These are phyloP conservation scores for Drosophila ficusphila DNA, from an alignment of 1,140 invertebrate genomes.

Conservation along the genomic window DNA sequence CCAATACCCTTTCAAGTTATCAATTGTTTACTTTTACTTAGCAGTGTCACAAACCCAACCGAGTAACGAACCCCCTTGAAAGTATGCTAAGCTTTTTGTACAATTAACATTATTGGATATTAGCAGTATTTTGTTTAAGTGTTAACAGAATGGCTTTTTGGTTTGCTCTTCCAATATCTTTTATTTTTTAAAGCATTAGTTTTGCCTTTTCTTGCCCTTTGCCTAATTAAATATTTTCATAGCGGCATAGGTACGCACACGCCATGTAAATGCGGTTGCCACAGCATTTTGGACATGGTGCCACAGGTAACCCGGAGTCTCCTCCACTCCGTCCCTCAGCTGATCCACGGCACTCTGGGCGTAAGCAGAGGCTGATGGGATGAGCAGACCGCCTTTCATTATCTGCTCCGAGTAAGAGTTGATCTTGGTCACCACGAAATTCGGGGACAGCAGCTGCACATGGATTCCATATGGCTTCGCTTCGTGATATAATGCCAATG, in stretches of 20 bases:
- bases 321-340: slow-evolving; percentile 89
- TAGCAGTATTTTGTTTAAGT: no score
- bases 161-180: no score
- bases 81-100: background rate
- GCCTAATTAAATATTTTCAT: slow-evolving; percentile 36
- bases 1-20: background rate
- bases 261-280: slow-evolving; percentile 23
- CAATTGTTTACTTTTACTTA: background rate
- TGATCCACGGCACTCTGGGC: slow-evolving; percentile 91
- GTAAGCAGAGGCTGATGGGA: slow-evolving; percentile 91
- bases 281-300: slow-evolving; percentile 88
- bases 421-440: slow-evolving; percentile 96
- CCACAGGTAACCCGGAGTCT: slow-evolving; percentile 94
- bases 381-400: slow-evolving; percentile 89
- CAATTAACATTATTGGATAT: no score
- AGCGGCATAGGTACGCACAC: slow-evolving; percentile 18
- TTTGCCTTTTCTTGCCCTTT: background rate
- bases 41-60: background rate
- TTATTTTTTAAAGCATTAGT: background rate
- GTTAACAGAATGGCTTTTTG: background rate
- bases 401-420: slow-evolving; percentile 91
- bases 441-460: slow-evolving; percentile 94
- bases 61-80: background rate
- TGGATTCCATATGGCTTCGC: slow-evolving; percentile 90
- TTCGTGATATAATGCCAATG: slow-evolving; percentile 89